These are phyloP conservation scores for Tragelaphus imberbis DNA, from an alignment of 2,113 vertebrate genomes.

Conservation along the genomic window DNA sequence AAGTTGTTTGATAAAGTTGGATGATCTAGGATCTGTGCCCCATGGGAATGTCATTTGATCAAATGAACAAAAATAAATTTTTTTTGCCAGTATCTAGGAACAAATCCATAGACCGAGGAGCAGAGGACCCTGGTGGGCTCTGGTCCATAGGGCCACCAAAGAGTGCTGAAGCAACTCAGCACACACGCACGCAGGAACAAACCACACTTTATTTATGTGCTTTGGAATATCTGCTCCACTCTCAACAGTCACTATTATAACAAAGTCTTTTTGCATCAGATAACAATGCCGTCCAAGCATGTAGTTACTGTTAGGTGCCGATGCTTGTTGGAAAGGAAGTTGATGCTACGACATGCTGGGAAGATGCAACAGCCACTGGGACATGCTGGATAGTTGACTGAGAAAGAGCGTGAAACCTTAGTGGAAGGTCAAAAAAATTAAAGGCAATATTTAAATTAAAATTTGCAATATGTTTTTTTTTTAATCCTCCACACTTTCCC, in stretches of 20 bases:
- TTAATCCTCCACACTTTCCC: background rate
- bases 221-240: background rate
- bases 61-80: background rate
- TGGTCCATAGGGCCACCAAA: background rate
- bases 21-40: background rate
- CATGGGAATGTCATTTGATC: background rate
- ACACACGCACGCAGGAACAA: background rate
- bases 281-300: background rate
- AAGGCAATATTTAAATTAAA: slow-evolving; percentile 1
- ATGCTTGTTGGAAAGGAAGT: background rate
- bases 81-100: background rate
- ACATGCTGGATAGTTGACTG: background rate
- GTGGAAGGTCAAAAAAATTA: background rate
- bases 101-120: background rate
- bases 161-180: background rate
- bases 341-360: background rate
- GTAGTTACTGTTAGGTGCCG: background rate
- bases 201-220: background rate
- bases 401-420: background rate
- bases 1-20: background rate
- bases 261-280: background rate
- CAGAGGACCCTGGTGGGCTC: background rate
- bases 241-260: background rate
- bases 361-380: background rate
- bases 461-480: background rate